Percentiles rank a stretch among this genome's conserved stretches.
phyloP scores from a whole-genome alignment of 1,140 invertebrate genomes.

The Trissolcus basalis region DNA sequence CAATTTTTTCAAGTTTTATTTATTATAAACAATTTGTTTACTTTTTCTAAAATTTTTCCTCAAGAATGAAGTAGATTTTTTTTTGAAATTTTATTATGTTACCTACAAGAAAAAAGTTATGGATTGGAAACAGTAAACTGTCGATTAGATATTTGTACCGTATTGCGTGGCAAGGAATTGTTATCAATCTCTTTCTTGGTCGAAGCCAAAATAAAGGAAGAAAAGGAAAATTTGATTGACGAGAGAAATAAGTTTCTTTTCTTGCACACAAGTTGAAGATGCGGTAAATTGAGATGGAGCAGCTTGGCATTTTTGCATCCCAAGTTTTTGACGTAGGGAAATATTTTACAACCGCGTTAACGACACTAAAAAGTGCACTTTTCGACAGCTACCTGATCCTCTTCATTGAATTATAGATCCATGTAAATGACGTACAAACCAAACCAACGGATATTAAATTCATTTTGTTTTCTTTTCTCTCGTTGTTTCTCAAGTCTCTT shows the following conservation, averaged over 20 bases:
- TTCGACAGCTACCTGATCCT: neutral
- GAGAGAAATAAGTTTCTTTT: conserved; percentile 52
- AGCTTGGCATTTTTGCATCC: conserved; percentile 27
- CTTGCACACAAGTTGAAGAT: conserved; percentile 21
- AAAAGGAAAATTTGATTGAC: conserved; percentile 37
- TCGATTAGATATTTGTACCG: neutral
- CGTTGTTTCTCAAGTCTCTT: too few relatives aligned
- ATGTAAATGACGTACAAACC: too few relatives aligned
- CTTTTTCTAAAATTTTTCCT: too few relatives aligned
- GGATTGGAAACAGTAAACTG: too few relatives aligned
- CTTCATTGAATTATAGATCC: too few relatives aligned
- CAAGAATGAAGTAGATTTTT: too few relatives aligned
- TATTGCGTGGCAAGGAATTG: conserved; percentile 6
- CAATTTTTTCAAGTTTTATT: too few relatives aligned
- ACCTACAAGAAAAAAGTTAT: too few relatives aligned
- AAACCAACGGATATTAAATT: too few relatives aligned
- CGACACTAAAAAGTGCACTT: conserved; percentile 5
- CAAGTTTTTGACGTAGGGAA: conserved; percentile 38
- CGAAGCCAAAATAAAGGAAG: conserved; percentile 10
- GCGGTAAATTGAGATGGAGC: conserved; percentile 50
- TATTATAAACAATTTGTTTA: too few relatives aligned
- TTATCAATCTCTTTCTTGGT: conserved; percentile 27
- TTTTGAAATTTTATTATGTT: too few relatives aligned
- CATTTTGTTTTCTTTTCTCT: too few relatives aligned
- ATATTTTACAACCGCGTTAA: conserved; percentile 39